phyloP scores from a whole-genome alignment of 2,797 vertebrate species.

The Danio kyathit region DNA sequence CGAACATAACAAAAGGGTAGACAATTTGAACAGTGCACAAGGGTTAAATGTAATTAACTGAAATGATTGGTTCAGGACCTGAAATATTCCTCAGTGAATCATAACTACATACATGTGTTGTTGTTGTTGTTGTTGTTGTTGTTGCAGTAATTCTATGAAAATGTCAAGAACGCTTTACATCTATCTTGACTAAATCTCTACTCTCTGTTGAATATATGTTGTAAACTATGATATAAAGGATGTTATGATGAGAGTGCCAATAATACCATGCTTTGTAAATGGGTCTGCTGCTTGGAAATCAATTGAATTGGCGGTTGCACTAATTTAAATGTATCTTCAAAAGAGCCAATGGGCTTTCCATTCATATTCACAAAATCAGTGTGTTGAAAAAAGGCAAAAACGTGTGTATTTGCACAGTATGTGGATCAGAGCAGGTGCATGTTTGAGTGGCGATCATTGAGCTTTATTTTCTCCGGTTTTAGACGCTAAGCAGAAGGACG shows the following conservation, averaged over 20 bases:
- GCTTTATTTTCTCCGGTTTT: conserved; percentile 54
- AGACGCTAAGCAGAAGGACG: conserved; percentile 27
- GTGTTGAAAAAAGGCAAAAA: conserved; percentile 8
- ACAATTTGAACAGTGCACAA: too few species aligned
- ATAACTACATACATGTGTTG: too few species aligned
- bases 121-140: conserved; percentile 3
- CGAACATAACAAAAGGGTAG: too few species aligned
- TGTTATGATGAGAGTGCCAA: neutral
- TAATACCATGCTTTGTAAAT: neutral
- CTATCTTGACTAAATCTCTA: neutral
- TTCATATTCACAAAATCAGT: neutral
- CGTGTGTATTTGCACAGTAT: conserved; percentile 27
- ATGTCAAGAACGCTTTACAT: conserved; percentile 10
- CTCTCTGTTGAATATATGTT: neutral
- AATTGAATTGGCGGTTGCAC: neutral
- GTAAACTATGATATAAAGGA: neutral
- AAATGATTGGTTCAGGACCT: neutral
- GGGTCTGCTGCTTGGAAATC: neutral
- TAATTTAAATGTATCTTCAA: conserved; percentile 6
- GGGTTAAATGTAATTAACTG: neutral
- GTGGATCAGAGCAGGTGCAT: conserved; percentile 48
- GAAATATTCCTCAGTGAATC: neutral
- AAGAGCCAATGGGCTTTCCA: neutral
- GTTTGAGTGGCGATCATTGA: conserved; percentile 47
- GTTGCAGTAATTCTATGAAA: neutral